A percentile compares a stretch with the other conserved stretches of the same genome.
Conservation (phyloP, 2,888 invertebrate species). For the Drosophila rellima region DNA sequence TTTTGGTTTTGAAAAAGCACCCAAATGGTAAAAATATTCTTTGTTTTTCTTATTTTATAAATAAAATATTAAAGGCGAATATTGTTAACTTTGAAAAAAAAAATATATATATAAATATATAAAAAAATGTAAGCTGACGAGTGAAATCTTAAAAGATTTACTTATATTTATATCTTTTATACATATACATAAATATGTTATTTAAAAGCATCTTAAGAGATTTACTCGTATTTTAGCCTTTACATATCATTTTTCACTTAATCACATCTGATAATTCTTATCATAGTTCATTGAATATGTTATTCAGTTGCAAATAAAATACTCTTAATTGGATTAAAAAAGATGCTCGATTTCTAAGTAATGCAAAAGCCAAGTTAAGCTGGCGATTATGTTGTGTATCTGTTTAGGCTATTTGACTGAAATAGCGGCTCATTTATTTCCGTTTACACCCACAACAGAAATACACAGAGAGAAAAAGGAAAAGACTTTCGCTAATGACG, state of each 20-base stretch:
- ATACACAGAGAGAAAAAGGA: constrained; percentile 4
- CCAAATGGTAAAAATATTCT: too few relatives aligned
- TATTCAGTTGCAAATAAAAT: constrained; percentile 6
- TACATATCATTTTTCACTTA: background rate
- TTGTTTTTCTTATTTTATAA: too few relatives aligned
- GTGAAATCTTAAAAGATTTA: background rate
- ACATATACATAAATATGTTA: too few relatives aligned
- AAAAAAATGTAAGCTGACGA: too few relatives aligned
- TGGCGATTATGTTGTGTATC: constrained; percentile 13
- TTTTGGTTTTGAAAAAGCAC: too few relatives aligned
- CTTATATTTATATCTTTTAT: background rate
- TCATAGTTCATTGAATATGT: constrained; percentile 4
- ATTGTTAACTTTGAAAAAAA: background rate
- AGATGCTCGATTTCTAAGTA: constrained; percentile 11
- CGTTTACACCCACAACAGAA: constrained; percentile 26
- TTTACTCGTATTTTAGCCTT: background rate
- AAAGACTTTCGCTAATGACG: constrained; percentile 62
- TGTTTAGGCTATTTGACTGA: constrained; percentile 27
- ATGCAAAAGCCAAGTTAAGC: constrained; percentile 16
- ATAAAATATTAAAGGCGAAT: background rate
- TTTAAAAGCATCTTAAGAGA: background rate
- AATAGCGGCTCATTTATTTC: constrained; percentile 41
- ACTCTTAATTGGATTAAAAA: constrained; percentile 9
- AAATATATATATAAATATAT: too few relatives aligned
- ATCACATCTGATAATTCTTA: constrained; percentile 2